Base-by-base conservation (phyloP, 1,140 invertebrate species). In the Phymorhynchus buccinoides region DNA sequence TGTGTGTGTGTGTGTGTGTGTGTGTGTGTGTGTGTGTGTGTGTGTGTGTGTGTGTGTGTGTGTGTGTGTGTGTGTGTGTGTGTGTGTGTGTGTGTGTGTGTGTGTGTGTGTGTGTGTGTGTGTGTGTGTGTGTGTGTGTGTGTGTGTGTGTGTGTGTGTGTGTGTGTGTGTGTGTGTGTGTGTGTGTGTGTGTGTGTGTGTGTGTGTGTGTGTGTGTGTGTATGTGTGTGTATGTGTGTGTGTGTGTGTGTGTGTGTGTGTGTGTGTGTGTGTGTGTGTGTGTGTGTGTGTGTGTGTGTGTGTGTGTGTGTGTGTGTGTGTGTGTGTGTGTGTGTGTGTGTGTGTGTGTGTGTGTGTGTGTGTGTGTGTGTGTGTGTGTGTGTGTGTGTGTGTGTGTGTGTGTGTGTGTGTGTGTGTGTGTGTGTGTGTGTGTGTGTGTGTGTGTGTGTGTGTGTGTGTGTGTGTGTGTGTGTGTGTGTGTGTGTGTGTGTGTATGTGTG, bases 81-180 rank as follows among this genome's bases (percentile, higher is more conserved):
- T 35, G 71, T 75, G 3, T 39, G 30, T 4, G 71, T 75, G 71
- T 75, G 37, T 35, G 71, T 75, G 37, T 52, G 48, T 52, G 48
- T 52, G 48, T 52, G 48, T 52, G 30, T 73, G 48, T 52, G 48
- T 52, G 48, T 52, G 48, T 14, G 12, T 14, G 48, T 18, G 9
- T 18, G 48, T 52, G 48, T 18, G 2, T 52, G 48, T 32, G 30
- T 1, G 6, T 16, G 12, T 73, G 16, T 1, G 37, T 35, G 35
- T 27, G 75, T 77, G 75, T 41, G 75, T 77, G 75, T 39, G 73
- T 77, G 35, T 35, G n/a, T 77, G 75, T 16, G 75, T 27, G 14
- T 3, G 75, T 77, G 30, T 22, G 30, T 77, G 75, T n/a, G 73
- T 77, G 30, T 39, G 73, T 77, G 30, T 27, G 73, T 77, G 18